Evolutionary conservation across 2,888 invertebrate species (phyloP).

Genomic region (Brachylomia viminalis): DNA sequence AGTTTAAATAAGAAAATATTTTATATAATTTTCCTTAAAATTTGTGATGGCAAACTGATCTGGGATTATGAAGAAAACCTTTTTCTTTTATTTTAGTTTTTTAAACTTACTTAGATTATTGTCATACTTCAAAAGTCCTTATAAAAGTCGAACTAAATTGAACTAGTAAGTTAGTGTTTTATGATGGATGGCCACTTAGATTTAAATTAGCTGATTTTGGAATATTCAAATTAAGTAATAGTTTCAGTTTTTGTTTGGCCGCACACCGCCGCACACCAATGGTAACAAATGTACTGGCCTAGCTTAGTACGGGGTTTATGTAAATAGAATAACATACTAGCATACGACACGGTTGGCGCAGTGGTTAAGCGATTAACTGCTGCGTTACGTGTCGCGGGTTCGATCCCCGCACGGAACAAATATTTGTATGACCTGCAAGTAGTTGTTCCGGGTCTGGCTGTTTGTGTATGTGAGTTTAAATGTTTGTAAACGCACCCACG

Average conservation of each 20-base stretch:
- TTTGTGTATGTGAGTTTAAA: no score
- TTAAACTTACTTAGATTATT: background rate
- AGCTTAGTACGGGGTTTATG: no score
- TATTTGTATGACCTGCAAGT: no score
- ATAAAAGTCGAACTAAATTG: conserved; percentile 11
- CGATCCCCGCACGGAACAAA: no score
- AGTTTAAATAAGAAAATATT: background rate
- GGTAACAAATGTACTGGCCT: no score
- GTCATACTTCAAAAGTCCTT: background rate
- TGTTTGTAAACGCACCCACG: no score
- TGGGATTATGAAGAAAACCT: background rate
- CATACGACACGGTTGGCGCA: no score
- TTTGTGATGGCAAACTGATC: background rate
- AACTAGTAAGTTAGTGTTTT: conserved; percentile 1
- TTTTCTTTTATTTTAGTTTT: conserved; percentile 19
- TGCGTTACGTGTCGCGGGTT: no score
- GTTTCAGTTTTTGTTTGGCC: background rate
- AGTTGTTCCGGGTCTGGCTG: no score
- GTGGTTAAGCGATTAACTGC: no score
- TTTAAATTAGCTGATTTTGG: background rate
- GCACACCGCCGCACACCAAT: no score
- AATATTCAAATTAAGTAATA: background rate
- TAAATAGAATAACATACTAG: no score
- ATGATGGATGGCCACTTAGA: conserved; percentile 32
- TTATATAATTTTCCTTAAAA: background rate